phyloP scores from a whole-genome alignment of 37 sponge, comb jelly and placozoan species.

The Axinella damicornis region DNA sequence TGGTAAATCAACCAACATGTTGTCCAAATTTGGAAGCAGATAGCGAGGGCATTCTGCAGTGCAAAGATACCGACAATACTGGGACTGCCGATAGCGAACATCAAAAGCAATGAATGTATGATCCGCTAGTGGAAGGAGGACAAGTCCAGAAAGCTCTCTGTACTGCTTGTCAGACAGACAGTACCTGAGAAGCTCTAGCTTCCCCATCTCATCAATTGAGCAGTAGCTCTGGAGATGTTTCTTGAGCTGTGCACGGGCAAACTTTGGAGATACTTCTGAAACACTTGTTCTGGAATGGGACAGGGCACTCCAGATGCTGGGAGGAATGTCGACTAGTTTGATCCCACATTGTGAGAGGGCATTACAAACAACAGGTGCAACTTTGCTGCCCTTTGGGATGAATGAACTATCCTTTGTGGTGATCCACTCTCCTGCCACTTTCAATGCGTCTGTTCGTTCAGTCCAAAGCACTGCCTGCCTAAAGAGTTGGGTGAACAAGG shows the following conservation, averaged over 20 bases:
- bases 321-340: conserved; percentile 22
- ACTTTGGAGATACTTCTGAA: conserved; percentile 19
- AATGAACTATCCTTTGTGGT: not conserved
- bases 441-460: not conserved
- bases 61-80: conserved; percentile 15
- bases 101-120: conserved; percentile 41
- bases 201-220: conserved; percentile 2
- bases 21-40: conserved; percentile 50
- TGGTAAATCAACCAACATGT: conserved; percentile 11
- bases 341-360: conserved; percentile 16
- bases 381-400: conserved; percentile 7
- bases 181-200: conserved; percentile 43
- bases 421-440: conserved; percentile 29
- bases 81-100: not conserved
- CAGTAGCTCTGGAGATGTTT: conserved; percentile 6
- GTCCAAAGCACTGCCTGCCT: not conserved
- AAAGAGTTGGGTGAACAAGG: conserved; percentile 25
- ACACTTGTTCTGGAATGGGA: not conserved
- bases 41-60: conserved; percentile 24
- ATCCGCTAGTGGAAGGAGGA: conserved; percentile 57
- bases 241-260: conserved; percentile 12
- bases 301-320: conserved; percentile 23
- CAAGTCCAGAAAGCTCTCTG: conserved; percentile 22
- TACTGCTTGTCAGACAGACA: conserved; percentile 43
- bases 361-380: not conserved